phyloP scores from a whole-genome alignment of 2,797 vertebrate genomes.

The Tarsius wallacei region DNA sequence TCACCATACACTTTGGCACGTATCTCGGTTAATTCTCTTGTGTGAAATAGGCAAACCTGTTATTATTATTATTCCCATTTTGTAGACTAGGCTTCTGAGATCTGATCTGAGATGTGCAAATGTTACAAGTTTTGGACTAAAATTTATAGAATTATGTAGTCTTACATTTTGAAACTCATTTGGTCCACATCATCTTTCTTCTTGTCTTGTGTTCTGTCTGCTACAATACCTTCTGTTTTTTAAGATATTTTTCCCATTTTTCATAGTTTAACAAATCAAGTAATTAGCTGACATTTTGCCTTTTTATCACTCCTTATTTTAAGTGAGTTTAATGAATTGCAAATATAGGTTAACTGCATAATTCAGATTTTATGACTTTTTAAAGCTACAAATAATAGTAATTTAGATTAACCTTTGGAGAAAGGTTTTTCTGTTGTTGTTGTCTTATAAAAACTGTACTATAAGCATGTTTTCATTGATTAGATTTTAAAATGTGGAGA shows the following conservation, averaged over 20 bases:
- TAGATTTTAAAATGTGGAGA: background rate
- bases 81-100: background rate
- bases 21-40: constrained; percentile 22
- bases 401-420: constrained; percentile 2
- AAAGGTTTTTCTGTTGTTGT: background rate
- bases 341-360: background rate
- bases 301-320: constrained; percentile 38
- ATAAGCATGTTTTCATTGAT: constrained; percentile 54
- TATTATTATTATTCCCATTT: constrained; percentile 22
- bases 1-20: background rate
- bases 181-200: background rate
- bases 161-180: constrained; percentile 44
- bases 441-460: background rate
- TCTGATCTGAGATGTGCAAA: background rate
- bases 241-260: background rate
- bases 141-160: background rate
- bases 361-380: constrained; percentile 6
- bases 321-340: background rate
- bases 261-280: background rate
- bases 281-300: constrained; percentile 45
- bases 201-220: background rate
- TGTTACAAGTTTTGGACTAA: background rate
- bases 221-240: background rate
- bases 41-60: background rate
- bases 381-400: background rate